These are phyloP conservation scores for Tautogolabrus adspersus DNA, from an alignment of 2,113 vertebrate species.

Conservation along the genomic window DNA sequence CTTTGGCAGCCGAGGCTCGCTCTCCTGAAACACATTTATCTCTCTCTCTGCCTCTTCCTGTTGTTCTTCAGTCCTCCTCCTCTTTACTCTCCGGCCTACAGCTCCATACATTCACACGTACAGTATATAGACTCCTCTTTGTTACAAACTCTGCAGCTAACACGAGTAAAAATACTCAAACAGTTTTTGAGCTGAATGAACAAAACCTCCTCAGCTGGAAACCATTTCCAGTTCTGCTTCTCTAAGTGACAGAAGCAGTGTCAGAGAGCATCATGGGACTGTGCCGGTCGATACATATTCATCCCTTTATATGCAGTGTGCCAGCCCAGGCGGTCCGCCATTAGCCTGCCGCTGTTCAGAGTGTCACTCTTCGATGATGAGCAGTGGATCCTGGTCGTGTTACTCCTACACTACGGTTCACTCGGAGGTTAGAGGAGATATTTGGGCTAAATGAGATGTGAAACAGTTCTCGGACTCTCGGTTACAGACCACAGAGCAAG, in stretches of 20 bases:
- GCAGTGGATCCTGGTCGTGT: background rate
- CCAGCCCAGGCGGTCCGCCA: background rate
- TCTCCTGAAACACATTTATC: constrained; percentile 15
- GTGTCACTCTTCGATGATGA: constrained; percentile 12
- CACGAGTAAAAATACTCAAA: no score
- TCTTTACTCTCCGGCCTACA: background rate
- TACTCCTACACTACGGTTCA: constrained; percentile 16
- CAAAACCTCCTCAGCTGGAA: background rate
- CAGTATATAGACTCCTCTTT: background rate
- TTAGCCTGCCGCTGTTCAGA: constrained; percentile 1
- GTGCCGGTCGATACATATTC: constrained; percentile 4
- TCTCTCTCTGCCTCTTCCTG: constrained; percentile 25
- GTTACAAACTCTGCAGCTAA: background rate
- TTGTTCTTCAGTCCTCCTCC: constrained; percentile 35
- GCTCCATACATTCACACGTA: constrained; percentile 2
- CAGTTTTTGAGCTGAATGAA: no score
- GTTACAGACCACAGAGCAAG: background rate
- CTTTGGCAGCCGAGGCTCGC: constrained; percentile 21
- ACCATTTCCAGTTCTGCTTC: background rate
- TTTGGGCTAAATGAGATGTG: constrained; percentile 6
- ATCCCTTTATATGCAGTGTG: background rate
- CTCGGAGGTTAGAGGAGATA: constrained; percentile 9
- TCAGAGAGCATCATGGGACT: background rate
- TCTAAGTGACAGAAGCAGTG: background rate
- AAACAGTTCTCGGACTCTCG: constrained; percentile 1